Conservation (phyloP, 2,888 invertebrate genomes). For the Hylaea fasciaria region DNA sequence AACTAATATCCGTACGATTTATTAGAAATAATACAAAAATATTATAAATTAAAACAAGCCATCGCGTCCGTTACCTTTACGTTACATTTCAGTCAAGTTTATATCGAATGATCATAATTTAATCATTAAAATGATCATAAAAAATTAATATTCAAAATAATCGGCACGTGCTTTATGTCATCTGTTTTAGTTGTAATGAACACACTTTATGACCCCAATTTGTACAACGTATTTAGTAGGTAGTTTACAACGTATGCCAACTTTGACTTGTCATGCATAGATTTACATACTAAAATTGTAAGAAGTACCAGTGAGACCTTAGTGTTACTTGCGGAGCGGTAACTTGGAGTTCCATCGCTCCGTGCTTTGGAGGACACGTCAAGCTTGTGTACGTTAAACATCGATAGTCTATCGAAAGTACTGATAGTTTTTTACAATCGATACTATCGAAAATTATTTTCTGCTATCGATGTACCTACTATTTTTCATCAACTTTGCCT, state of each 20-base stretch:
- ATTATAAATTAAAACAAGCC: too few relatives aligned
- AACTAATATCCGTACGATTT: too few relatives aligned
- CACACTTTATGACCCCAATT: slow-evolving; percentile 22
- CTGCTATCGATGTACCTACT: too few relatives aligned
- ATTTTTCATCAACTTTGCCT: too few relatives aligned
- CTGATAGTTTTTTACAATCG: too few relatives aligned
- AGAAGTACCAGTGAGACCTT: slow-evolving; percentile 1
- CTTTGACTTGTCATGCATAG: slow-evolving; percentile 19
- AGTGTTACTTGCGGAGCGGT: background rate
- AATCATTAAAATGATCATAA: slow-evolving; percentile 3
- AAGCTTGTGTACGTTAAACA: too few relatives aligned
- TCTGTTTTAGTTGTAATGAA: slow-evolving; percentile 17
- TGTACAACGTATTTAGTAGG: slow-evolving; percentile 4
- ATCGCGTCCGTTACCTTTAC: too few relatives aligned
- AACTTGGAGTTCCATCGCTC: too few relatives aligned
- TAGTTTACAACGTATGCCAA: slow-evolving; percentile 9
- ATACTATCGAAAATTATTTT: too few relatives aligned
- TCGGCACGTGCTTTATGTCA: slow-evolving; percentile 17
- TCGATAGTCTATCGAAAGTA: too few relatives aligned
- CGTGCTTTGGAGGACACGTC: too few relatives aligned
- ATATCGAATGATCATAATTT: slow-evolving; percentile 10
- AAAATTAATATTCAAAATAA: slow-evolving; percentile 3
- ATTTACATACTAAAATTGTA: slow-evolving; percentile 11
- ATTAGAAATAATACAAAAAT: too few relatives aligned
- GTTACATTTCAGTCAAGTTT: slow-evolving; percentile 1